Conservation (phyloP, 2,113 vertebrate genomes). For the Pyrgilauda ruficollis region DNA sequence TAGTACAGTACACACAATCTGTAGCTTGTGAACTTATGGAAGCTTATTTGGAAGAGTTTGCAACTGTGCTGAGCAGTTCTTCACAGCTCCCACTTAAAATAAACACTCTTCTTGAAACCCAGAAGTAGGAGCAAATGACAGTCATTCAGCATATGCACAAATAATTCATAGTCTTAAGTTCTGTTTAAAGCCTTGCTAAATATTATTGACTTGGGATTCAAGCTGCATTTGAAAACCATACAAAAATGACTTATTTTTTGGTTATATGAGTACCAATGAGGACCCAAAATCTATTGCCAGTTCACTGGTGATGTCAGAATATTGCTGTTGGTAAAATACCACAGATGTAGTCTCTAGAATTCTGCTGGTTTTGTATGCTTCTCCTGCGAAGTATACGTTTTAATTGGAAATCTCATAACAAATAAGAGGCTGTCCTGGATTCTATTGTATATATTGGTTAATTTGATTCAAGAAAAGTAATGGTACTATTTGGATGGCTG, state of each 20-base stretch:
- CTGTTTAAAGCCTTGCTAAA: conserved; percentile 30
- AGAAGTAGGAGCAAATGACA: conserved; percentile 37
- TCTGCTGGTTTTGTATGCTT: not conserved
- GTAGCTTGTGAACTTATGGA: conserved; percentile 14
- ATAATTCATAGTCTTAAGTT: conserved; percentile 26
- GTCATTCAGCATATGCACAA: conserved; percentile 49
- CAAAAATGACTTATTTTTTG: not conserved
- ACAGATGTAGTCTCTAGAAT: not conserved
- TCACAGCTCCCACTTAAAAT: conserved; percentile 50
- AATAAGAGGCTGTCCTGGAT: not conserved
- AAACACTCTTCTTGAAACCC: conserved; percentile 19
- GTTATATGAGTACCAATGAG: not conserved
- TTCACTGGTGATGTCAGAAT: not conserved
- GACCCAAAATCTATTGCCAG: not conserved
- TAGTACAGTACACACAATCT: conserved; percentile 12
- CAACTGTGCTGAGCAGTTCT: conserved; percentile 25
- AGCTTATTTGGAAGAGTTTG: conserved; percentile 26
- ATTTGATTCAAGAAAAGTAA: not conserved
- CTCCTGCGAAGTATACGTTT: not conserved
- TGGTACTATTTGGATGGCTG: not conserved
- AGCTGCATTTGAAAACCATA: not conserved
- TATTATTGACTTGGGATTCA: conserved; percentile 9
- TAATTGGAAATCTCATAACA: not conserved
- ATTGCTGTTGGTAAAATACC: not conserved
- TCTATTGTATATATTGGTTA: not conserved